phyloP scores from a whole-genome alignment of 2,113 vertebrate species.

The Speoplatyrhinus poulsoni region DNA sequence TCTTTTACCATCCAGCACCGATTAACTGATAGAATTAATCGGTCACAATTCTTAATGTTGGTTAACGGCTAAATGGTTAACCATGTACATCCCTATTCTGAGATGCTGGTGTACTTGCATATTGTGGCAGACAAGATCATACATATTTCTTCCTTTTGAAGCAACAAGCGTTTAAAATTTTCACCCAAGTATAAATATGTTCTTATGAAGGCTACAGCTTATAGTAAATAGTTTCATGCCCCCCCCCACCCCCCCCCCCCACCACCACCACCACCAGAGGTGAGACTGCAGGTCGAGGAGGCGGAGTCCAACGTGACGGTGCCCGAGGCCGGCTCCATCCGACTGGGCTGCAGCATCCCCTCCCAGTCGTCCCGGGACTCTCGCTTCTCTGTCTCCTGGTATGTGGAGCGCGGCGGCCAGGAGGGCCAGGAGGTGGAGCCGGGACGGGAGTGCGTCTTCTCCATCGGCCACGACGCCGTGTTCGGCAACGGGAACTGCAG shows the following conservation, averaged over 20 bases:
- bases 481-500: slow-evolving; percentile 86
- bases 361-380: slow-evolving; percentile 90
- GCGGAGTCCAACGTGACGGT: slow-evolving; percentile 85
- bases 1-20: no score
- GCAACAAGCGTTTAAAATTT: no score
- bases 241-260: background rate
- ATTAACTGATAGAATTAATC: no score
- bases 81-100: no score
- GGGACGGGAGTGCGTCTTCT: slow-evolving; percentile 76
- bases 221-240: background rate
- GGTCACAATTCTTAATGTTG: no score
- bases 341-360: slow-evolving; percentile 87
- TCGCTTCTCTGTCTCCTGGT: slow-evolving; percentile 93
- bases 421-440: slow-evolving; percentile 20
- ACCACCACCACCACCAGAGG: slow-evolving; percentile 82
- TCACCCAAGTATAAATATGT: no score
- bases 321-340: slow-evolving; percentile 82
- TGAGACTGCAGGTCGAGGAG: slow-evolving; percentile 88
- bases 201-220: no score
- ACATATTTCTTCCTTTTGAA: no score
- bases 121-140: no score
- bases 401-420: slow-evolving; percentile 76
- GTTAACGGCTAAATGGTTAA: no score
- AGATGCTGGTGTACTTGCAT: no score
- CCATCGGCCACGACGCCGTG: slow-evolving; percentile 80